Evolutionary conservation across 2,113 vertebrate species (phyloP), one percentile per base, ranked within the genome.

Genomic region (Dendropsophus ebraccatus): DNA sequence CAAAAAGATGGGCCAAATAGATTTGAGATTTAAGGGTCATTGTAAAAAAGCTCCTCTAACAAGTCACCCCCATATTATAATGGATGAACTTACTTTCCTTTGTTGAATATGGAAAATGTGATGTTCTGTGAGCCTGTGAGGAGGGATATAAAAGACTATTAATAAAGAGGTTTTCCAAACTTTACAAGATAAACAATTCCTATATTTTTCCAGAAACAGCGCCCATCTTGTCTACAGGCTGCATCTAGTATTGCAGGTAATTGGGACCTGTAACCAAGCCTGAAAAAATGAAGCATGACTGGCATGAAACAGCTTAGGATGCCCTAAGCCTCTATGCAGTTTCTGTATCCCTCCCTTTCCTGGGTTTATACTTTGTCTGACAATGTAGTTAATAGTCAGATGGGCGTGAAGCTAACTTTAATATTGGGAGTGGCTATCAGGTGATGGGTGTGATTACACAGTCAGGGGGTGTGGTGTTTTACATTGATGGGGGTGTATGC

Each of bases 101-200:
- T 95, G 87, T 95, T 95, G 89, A 92, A 94, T 32, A 95, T 88
- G 0, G 75, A 93, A 79, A 95, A 94, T 81, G 92, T 95, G 82
- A 94, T 11, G 0, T 95, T 95, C 88, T 95, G 93, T 65, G 93
- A 94, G 41, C 94, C 94, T 95, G 83, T 60, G 89, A 69, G n/a
- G 89, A 50, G 88, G 86, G 19, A 73, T 58, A 74, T 16, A 21
- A 17, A 32, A 32, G 1, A 41, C 6, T 28, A 67, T 32, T 32
- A 67, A 14, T 60, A 60, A 5, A 60, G 23, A 2, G 6, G 0
- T n/a, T 25, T 1, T n/a, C n/a, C n/a, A 16, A 11, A 5, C n/a
- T n/a, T n/a, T n/a, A n/a, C n/a, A n/a, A 65, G 60, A 62, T n/a
- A 25, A 54, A 54, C 16, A 5, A 19, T 19, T 54, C 19, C 5